These are phyloP conservation scores for Protosalanx chinensis DNA, from an alignment of 2,797 vertebrate species.

Conservation along the genomic window DNA sequence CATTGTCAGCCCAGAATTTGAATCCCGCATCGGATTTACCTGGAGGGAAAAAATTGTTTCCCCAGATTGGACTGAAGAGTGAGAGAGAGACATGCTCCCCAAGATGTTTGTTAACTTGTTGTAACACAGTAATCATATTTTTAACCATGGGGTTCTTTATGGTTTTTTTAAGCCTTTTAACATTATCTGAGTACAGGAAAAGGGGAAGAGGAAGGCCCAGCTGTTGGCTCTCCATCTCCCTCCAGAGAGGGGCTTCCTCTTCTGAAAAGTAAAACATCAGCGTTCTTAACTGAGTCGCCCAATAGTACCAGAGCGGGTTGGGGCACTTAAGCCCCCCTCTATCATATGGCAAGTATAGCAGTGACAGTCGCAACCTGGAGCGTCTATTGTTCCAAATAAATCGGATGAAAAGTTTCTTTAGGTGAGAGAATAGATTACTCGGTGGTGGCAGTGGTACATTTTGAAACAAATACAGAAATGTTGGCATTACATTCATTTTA, in stretches of 20 bases:
- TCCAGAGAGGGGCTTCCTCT: neutral
- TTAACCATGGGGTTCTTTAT: slow-evolving; percentile 17
- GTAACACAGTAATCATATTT: slow-evolving; percentile 15
- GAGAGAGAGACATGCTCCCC: neutral
- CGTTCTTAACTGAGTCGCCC: slow-evolving; percentile 12
- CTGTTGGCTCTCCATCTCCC: slow-evolving; percentile 7
- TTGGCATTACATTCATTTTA: neutral
- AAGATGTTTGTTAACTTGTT: slow-evolving; percentile 4
- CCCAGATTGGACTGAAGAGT: neutral
- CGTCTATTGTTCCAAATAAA: slow-evolving; percentile 21
- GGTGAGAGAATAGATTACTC: neutral
- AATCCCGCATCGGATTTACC: neutral
- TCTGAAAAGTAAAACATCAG: slow-evolving; percentile 17
- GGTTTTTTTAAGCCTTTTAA: neutral
- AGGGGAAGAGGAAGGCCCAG: neutral
- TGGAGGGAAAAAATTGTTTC: slow-evolving; percentile 5
- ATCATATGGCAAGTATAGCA: slow-evolving; percentile 6
- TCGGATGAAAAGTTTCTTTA: neutral
- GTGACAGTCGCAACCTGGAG: slow-evolving; percentile 1
- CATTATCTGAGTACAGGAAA: neutral
- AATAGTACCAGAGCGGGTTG: slow-evolving; percentile 15
- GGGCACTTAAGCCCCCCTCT: slow-evolving; percentile 6
- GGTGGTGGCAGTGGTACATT: too few species aligned
- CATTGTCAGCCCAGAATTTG: slow-evolving; percentile 2
- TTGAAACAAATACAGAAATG: too few species aligned